Base-by-base conservation (phyloP, 23 tunicate species). In the Trididemnum nubilum region DNA sequence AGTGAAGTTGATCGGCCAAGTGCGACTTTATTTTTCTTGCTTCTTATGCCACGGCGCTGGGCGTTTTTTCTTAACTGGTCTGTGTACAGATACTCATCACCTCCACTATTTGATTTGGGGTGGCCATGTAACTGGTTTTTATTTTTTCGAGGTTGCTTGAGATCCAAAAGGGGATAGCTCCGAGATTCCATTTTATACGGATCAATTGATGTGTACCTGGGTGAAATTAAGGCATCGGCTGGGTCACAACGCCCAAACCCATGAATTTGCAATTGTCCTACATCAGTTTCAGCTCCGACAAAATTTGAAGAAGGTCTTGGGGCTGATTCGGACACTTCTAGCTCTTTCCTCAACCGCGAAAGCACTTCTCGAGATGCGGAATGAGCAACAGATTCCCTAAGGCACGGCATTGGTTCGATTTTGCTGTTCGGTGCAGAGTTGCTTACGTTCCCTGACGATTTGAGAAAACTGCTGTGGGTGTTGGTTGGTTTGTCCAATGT, bases 71-170 rank as follows among this genome's bases (percentile, higher is more conserved):
- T 67, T 27, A 73, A 1, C 33, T 61, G 51, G 36, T 85, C 88
- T 2, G 89, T 90, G 67, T 90, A 85, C 51, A 78, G 82, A 58
- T 76, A 75, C 36, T 90, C 96, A 35, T 85, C 89, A 2, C 89
- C 96, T 21, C 85, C 89, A 51, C 96, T 90, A 79, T 65, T 85
- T 24, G 96, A 90, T 67, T 90, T 90, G 15, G 89, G 89, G 70
- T 90, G 96, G 2, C 81, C 92, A 34, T 83, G 76, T 18, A 73
- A 31, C 81, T 73, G 71, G 31, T 9, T 5, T 2, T 27, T 2
- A 29, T 25, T 37, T 32, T 30, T 33, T 33, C 39, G 74, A 7
- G n/a, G 5, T 24, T 69, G 74, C 7, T 69, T n/a, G 25, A 2
- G 3, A 12, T 69, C 74, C 9, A 69, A 2, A 2, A 69, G 4